Evolutionary conservation across 1,140 invertebrate genomes (phyloP).

Genomic region (Drosophila guanche): DNA sequence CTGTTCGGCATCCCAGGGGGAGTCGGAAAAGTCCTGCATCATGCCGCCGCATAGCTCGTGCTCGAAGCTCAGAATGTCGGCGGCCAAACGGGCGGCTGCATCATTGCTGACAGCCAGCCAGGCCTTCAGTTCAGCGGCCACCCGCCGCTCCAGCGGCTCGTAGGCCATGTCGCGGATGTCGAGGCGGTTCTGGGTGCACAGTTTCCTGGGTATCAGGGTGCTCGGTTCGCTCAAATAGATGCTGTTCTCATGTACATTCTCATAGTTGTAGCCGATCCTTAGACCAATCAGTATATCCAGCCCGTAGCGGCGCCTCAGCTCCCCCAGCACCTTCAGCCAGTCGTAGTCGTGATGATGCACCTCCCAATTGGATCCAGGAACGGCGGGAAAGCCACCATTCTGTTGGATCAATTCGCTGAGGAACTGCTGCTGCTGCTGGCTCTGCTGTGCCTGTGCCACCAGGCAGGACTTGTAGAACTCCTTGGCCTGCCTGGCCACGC

Average conservation of each 20-base stretch:
- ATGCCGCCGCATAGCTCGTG: constrained; percentile 67
- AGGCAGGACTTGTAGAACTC: constrained; percentile 91
- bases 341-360: constrained; percentile 84
- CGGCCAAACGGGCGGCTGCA: constrained; percentile 54
- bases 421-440: constrained; percentile 91
- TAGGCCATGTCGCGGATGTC: constrained; percentile 49
- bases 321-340: constrained; percentile 89
- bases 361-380: constrained; percentile 70
- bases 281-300: constrained; percentile 91
- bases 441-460: constrained; percentile 91
- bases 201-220: constrained; percentile 58
- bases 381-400: constrained; percentile 73
- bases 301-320: constrained; percentile 89
- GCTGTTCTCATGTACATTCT: constrained; percentile 92
- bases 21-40: constrained; percentile 5
- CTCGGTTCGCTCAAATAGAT: constrained; percentile 90
- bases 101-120: constrained; percentile 63
- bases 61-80: constrained; percentile 68
- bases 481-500: constrained; percentile 87
- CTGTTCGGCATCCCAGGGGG: constrained; percentile 47
- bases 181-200: constrained; percentile 44
- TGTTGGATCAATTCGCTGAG: constrained; percentile 85
- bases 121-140: constrained; percentile 51
- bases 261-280: constrained; percentile 93
- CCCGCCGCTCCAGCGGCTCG: constrained; percentile 39